Percentiles rank a stretch among this genome's conserved stretches.
Conservation (phyloP, 2,113 vertebrate species). For the Ginglymostoma cirratum region DNA sequence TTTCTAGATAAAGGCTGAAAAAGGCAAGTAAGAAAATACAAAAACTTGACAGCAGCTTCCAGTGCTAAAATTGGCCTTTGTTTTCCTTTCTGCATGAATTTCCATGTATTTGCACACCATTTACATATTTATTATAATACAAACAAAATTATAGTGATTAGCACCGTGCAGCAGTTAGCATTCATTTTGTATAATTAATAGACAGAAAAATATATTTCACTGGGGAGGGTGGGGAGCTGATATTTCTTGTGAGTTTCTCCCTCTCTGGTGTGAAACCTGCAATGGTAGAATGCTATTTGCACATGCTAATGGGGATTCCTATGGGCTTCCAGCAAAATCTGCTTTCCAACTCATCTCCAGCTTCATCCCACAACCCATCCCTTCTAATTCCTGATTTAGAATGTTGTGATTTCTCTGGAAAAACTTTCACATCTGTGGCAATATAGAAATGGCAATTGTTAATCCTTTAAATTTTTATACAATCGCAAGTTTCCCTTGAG, state of each 20-base stretch:
- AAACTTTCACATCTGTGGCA: neutral
- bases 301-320: neutral
- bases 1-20: neutral
- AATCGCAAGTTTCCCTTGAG: neutral
- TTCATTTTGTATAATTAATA: constrained; percentile 22
- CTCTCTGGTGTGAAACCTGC: neutral
- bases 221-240: neutral
- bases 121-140: neutral
- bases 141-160: neutral
- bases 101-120: constrained; percentile 28
- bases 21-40: neutral
- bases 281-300: neutral
- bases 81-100: neutral
- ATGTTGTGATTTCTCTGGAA: neutral
- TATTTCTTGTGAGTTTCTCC: neutral
- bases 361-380: neutral
- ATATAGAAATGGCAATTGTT: neutral
- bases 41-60: neutral
- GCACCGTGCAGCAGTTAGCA: neutral
- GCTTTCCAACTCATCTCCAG: neutral
- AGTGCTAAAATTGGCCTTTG: neutral
- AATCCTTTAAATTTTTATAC: neutral
- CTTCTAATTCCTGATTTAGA: neutral
- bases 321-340: neutral
- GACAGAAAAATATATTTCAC: neutral